Percentiles rank a stretch among this genome's conserved stretches.
phyloP scores from a whole-genome alignment of 1,140 invertebrate species.

The Pseudomyrmex concolor region DNA sequence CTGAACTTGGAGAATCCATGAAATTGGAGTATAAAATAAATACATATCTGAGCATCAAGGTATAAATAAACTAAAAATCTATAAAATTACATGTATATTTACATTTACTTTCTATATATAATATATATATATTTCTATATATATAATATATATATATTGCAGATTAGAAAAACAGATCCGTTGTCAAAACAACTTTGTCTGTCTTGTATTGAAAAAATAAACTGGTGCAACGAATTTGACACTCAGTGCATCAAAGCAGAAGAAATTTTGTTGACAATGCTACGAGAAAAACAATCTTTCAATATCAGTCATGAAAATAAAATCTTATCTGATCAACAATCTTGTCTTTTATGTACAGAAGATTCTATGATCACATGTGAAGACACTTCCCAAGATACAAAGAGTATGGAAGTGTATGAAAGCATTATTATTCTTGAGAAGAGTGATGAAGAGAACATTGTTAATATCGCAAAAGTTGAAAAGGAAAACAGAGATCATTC shows the following conservation, averaged over 20 bases:
- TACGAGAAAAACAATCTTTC: conserved; percentile 62
- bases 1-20: conserved; percentile 74
- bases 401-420: conserved; percentile 66
- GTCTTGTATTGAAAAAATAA: conserved; percentile 72
- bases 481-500: conserved; percentile 51
- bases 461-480: conserved; percentile 56
- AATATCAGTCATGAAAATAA: conserved; percentile 18
- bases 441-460: conserved; percentile 72
- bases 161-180: conserved; percentile 74
- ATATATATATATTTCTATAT: not conserved
- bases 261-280: conserved; percentile 67
- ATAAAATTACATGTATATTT: not conserved
- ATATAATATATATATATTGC: conserved; percentile 22
- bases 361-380: conserved; percentile 67
- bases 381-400: conserved; percentile 23
- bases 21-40: conserved; percentile 75
- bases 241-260: conserved; percentile 71
- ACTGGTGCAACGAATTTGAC: conserved; percentile 73
- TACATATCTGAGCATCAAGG: conserved; percentile 75
- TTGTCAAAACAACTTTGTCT: conserved; percentile 73
- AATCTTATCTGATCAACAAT: conserved; percentile 46
- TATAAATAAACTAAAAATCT: conserved; percentile 28
- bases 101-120: not conserved
- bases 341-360: conserved; percentile 72
- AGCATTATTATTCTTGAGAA: conserved; percentile 75